Base-by-base conservation (phyloP, 2,113 vertebrate genomes). In the Strix uralensis region DNA sequence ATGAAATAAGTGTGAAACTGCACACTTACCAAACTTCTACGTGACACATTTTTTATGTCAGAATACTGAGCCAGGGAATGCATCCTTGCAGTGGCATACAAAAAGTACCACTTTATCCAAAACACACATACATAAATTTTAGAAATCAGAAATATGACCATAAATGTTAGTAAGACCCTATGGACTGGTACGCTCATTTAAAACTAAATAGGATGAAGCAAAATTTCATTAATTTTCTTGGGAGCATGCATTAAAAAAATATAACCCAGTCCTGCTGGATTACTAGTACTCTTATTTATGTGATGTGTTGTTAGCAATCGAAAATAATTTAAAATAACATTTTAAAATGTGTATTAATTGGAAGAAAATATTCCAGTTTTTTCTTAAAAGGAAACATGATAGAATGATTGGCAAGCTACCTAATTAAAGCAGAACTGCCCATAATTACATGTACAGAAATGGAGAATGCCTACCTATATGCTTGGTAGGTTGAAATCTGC, bases 241-340 rank as follows among this genome's bases (percentile, higher is more conserved):
- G 82, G 13, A 93, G 61, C 46, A 70, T 67, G 91, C 30, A n/a
- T 58, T 85, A 57, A 36, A 96, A 96, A 83, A 54, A 21, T 71
- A 42, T 52, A 90, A 75, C 51, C 38, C 52, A 81, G 23, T 22
- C 40, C 85, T 88, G 44, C 38, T 95, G 77, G 80, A 85, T 94
- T 72, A 42, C 69, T 73, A 46, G 36, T 86, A 59, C 46, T 95
- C 58, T 74, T 95, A 67, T 77, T 97, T 94, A 86, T 88, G 51
- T 91, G 62, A 67, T 15, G 4, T 85, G 69, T 85, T 86, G 49
- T 67, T 69, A 94, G 65, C 38, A 78, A 67, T 47, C 86, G 83
- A 70, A 81, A 93, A 90, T 83, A 94, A 96, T 96, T 95, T 96
- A 66, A 95, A 96, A 87, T 92, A 78, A 67, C 30, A 49, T 95